These are phyloP conservation scores for Hirundo rustica DNA, from an alignment of 2,797 vertebrate species.

Conservation along the genomic window DNA sequence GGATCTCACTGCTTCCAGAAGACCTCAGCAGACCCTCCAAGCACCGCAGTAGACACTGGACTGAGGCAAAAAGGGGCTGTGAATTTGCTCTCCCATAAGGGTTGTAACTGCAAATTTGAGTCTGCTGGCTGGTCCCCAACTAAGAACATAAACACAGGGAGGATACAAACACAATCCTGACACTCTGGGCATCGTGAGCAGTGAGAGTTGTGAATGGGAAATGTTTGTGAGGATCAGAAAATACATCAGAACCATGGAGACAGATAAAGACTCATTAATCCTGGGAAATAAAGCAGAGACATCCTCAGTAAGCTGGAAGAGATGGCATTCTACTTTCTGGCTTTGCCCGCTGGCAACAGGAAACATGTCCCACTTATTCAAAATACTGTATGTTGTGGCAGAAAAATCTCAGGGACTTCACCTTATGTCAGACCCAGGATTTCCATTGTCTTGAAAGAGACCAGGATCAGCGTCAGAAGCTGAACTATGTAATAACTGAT, in stretches of 20 bases:
- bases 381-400: neutral
- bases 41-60: neutral
- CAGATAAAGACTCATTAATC: neutral
- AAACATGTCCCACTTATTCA: neutral
- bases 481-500: neutral
- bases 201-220: neutral
- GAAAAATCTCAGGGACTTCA: neutral
- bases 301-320: neutral
- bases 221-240: neutral
- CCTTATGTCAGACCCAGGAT: neutral
- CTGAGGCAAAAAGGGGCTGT: neutral
- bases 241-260: neutral
- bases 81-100: neutral
- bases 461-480: neutral
- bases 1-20: neutral
- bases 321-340: neutral
- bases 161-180: neutral
- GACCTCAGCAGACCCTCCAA: neutral
- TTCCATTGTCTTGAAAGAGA: neutral
- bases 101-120: neutral
- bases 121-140: neutral
- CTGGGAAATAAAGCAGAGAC: neutral
- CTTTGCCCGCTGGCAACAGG: neutral
- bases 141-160: neutral
- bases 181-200: neutral